phyloP scores from a whole-genome alignment of 2,113 vertebrate species.

The Neolamprologus modestus region DNA sequence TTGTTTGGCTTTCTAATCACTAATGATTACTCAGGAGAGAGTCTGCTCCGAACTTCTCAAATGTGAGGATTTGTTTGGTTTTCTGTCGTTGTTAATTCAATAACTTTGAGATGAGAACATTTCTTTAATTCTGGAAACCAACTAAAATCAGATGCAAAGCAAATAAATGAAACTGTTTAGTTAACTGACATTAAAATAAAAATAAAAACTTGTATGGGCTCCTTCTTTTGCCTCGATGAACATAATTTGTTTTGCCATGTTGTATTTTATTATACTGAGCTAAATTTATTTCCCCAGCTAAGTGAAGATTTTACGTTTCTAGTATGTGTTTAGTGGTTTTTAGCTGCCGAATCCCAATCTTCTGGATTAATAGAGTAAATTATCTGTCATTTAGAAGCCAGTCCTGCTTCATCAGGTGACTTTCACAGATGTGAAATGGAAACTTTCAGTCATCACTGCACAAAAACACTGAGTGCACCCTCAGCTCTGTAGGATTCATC shows the following conservation, averaged over 20 bases:
- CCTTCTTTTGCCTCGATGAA: neutral
- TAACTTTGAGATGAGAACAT: neutral
- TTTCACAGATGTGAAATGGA: neutral
- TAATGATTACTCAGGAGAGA: neutral
- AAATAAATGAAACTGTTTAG: neutral
- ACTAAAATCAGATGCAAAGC: neutral
- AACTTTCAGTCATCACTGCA: neutral
- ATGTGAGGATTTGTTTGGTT: neutral
- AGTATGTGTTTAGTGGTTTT: fast-evolving
- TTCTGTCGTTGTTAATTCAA: neutral
- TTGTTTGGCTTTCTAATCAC: neutral
- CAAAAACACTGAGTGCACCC: neutral
- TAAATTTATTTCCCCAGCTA: neutral
- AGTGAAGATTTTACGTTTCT: neutral
- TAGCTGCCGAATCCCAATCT: neutral
- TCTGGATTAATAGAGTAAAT: neutral
- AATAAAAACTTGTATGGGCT: fast-evolving
- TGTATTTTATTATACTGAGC: neutral
- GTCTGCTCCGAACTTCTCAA: neutral
- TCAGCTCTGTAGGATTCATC: neutral
- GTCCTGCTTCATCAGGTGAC: fast-evolving
- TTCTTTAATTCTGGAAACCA: neutral
- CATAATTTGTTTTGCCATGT: neutral
- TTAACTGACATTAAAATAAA: fast-evolving
- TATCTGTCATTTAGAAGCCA: fast-evolving